A percentile compares a stretch with the other conserved stretches of the same genome.
phyloP scores from a whole-genome alignment of 92 coral and sea anemone genomes.

The Pocillopora grandis region DNA sequence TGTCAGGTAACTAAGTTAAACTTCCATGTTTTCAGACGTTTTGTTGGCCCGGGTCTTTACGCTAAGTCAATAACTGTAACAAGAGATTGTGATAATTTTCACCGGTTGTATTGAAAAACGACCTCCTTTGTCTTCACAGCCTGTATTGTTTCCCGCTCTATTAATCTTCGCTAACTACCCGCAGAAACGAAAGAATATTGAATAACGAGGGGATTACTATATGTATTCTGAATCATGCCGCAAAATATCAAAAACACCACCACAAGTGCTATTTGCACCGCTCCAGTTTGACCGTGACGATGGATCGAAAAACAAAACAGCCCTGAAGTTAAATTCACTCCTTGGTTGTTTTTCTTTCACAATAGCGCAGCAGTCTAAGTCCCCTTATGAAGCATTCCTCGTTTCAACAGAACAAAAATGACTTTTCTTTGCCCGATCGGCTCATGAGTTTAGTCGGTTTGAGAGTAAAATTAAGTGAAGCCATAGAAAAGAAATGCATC shows the following conservation, averaged over 20 bases:
- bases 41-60: conserved; percentile 37
- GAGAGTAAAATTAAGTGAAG: background rate
- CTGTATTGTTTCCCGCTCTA: conserved; percentile 20
- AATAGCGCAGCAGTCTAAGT: background rate
- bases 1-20: conserved; percentile 31
- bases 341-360: background rate
- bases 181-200: conserved; percentile 17
- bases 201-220: background rate
- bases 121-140: conserved; percentile 14
- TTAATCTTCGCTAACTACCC: conserved; percentile 14
- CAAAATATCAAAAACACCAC: background rate
- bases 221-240: background rate
- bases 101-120: conserved; percentile 27
- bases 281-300: background rate
- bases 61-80: conserved; percentile 49
- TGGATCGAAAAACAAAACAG: background rate
- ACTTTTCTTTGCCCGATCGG: background rate
- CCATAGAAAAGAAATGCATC: background rate
- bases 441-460: background rate
- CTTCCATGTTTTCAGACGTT: conserved; percentile 35
- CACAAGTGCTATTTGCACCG: background rate
- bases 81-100: conserved; percentile 26
- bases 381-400: background rate
- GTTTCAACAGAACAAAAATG: background rate
- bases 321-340: background rate